Evolutionary conservation across 2,888 invertebrate genomes (phyloP), one percentile per base, ranked within the genome.

Genomic region (Hemithea aestivaria): DNA sequence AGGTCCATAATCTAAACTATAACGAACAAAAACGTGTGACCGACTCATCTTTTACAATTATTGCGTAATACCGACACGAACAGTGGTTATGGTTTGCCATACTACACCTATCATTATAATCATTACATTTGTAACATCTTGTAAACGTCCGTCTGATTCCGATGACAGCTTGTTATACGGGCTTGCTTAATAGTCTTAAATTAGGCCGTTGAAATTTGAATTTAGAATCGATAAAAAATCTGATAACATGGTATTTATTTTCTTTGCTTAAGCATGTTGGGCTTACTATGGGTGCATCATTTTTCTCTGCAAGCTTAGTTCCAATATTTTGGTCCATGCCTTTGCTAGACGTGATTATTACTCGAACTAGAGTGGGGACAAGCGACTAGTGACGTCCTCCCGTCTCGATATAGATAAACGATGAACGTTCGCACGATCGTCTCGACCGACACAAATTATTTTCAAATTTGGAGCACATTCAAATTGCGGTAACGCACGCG

Each of bases 401-500:
- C 42, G 38, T 43, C 48, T 54, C 53, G 46, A 48, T 50, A 48
- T 55, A 55, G 57, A 67, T 67, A 61, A 62, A 61, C 56, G 62
- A 56, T 60, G 47, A 48, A 27, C 60, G 62, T 66, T 71, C 69
- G 64, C 66, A 69, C 68, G 66, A 56, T 58, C 54, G 56, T 46
- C 57, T 56, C 44, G 58, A 54, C 62, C 57, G 56, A 53, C 70
- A 61, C 73, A 66, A 81, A 87, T 87, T 87, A 87, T 85, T 78
- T 85, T 85, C 84, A 69, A 82, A 87, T 87, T 87, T 82, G 56
- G 85, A 83, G 73, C 83, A 84, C 67, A 78, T 78, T 75, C 68
- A 84, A 87, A 85, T 85, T 85, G 78, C 76, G 51, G 80, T 80
- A 76, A 59, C 62, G 81, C 87, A 87, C 85, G 87, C 87, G 74